Evolutionary conservation across 2,113 vertebrate species (phyloP).

Genomic region (Burhinus bistriatus): DNA sequence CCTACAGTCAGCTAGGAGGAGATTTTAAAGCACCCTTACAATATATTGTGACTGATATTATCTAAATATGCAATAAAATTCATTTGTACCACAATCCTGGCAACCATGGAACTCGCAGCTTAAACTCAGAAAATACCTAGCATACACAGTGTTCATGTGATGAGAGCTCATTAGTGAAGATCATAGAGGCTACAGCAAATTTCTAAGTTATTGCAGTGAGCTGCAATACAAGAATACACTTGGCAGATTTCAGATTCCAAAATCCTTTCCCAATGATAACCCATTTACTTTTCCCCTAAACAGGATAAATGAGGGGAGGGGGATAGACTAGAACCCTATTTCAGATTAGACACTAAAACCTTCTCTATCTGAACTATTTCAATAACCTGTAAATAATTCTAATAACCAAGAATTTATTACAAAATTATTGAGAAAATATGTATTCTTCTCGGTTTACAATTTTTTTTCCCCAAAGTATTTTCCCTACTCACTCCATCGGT

Average conservation of each 20-base stretch:
- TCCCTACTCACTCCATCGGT: not conserved
- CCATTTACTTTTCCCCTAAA: not conserved
- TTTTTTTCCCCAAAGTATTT: not conserved
- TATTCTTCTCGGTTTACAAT: not conserved
- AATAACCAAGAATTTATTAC: not conserved
- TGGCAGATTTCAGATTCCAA: not conserved
- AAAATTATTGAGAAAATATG: not conserved
- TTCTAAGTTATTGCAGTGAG: not conserved
- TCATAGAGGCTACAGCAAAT: not conserved
- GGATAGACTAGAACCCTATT: not conserved
- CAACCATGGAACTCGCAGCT: not conserved
- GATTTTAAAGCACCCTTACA: not conserved
- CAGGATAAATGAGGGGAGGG: not conserved
- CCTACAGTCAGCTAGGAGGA: not conserved
- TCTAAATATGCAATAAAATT: not conserved
- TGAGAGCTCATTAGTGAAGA: not conserved
- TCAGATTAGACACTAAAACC: not conserved
- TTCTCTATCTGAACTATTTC: not conserved
- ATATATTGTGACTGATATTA: not conserved
- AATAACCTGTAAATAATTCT: not conserved
- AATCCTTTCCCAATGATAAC: not conserved
- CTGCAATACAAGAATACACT: not conserved
- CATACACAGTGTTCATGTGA: not conserved
- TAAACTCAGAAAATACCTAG: not conserved
- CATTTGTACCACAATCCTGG: not conserved